These are phyloP conservation scores for Polyploca ridens DNA, from an alignment of 2,888 invertebrate genomes.

Conservation along the genomic window DNA sequence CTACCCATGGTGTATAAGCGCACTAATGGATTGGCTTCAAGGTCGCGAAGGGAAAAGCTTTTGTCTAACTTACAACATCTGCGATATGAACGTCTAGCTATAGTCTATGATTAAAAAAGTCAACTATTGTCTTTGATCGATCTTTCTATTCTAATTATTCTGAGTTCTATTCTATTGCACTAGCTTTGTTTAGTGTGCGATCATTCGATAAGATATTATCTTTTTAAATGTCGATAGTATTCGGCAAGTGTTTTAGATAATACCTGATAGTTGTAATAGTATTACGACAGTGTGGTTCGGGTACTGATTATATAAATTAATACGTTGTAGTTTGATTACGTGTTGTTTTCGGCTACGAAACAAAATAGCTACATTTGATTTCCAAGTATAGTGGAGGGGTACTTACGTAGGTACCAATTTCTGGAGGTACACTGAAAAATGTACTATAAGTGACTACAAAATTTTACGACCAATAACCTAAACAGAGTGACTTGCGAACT, in stretches of 20 bases:
- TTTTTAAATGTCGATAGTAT: background rate
- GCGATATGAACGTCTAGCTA: background rate
- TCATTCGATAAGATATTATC: background rate
- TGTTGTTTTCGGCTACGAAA: background rate
- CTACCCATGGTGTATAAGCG: background rate
- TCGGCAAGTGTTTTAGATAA: background rate
- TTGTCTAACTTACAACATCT: background rate
- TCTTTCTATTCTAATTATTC: background rate
- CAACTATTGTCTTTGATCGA: background rate
- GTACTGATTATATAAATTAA: background rate
- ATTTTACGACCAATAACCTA: no score
- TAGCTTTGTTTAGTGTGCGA: background rate
- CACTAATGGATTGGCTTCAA: constrained; percentile 2
- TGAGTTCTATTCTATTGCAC: no score
- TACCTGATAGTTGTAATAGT: background rate
- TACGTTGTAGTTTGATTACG: background rate
- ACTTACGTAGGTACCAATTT: no score
- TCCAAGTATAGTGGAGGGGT: no score
- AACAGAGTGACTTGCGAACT: no score
- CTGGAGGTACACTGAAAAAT: no score
- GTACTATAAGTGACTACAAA: no score
- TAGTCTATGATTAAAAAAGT: background rate
- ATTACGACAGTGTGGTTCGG: background rate
- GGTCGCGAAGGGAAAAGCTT: background rate
- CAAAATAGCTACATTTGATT: no score